Evolutionary conservation across 2,113 vertebrate species (phyloP).

Genomic region (Antennarius striatus): DNA sequence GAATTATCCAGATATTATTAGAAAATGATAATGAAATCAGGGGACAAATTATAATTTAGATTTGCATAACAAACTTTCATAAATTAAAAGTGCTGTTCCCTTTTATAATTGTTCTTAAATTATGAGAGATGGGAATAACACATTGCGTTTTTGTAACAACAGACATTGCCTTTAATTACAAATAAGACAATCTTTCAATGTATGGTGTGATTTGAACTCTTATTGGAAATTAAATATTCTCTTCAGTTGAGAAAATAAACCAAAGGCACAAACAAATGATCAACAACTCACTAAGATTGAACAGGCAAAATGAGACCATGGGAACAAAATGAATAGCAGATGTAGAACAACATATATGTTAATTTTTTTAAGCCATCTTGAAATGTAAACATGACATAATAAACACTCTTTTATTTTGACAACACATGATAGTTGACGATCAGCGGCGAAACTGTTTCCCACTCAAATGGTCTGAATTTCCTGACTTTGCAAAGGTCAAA

Average conservation of each 20-base stretch:
- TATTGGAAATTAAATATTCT: conserved; percentile 45
- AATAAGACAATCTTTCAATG: conserved; percentile 5
- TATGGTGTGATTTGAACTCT: conserved; percentile 3
- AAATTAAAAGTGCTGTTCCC: conserved; percentile 1
- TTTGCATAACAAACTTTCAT: conserved; percentile 15
- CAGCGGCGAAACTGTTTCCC: not conserved
- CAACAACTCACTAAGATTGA: conserved; percentile 63
- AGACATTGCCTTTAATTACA: conserved; percentile 16
- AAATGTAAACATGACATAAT: conserved; percentile 62
- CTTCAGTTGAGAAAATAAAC: conserved; percentile 67
- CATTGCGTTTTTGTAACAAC: conserved; percentile 17
- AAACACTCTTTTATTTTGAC: conserved; percentile 49
- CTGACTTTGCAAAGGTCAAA: conserved; percentile 57
- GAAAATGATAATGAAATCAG: conserved; percentile 1
- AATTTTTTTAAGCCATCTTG: conserved; percentile 28
- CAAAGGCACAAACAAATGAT: conserved; percentile 88
- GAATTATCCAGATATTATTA: conserved; percentile 1
- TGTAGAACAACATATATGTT: conserved; percentile 33
- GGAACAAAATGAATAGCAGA: conserved; percentile 30
- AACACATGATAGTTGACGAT: conserved; percentile 35
- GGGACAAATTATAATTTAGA: conserved; percentile 3
- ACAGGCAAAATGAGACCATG: conserved; percentile 52
- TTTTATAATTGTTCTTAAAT: not conserved
- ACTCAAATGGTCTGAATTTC: conserved; percentile 31
- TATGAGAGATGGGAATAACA: conserved; percentile 11